Evolutionary conservation across 2,797 vertebrate species (phyloP), one percentile per base, ranked within the genome.

Genomic region (Leptodactylus fallax): DNA sequence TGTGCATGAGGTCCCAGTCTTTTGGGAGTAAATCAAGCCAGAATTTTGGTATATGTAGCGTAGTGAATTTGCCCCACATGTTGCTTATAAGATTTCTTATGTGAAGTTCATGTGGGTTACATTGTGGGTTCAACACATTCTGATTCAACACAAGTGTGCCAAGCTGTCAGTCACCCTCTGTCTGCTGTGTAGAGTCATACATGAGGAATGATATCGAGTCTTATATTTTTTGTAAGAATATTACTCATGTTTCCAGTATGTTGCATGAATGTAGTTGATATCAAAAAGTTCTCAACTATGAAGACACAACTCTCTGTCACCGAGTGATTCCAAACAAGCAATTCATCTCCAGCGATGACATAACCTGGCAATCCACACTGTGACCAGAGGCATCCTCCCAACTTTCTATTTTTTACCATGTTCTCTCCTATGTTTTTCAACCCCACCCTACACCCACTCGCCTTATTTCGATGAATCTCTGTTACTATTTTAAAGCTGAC

Each of bases 371-470:
- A 80, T 81, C 85, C 55, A 71, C 53, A 7, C 63, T 81, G 78
- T 47, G 67, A 81, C 67, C 55, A 87, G 79, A 87, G 47, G 85
- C 58, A 81, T 76, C 85, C 79, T 80, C 85, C 78, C 78, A 25
- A 79, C 67, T 87, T 87, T 87, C 85, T 87, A 81, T 87, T 81
- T 87, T 71, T 51, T 81, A 51, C 65, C 77, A 76, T 87, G 56
- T 74, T 65, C 77, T 76, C 36, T 61, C 25, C 72, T 36, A 85
- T 85, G 83, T 85, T 85, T 77, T 77, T 51, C 72, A 77, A 53
- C 83, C 83, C 83, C 83, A 85, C 83, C 83, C 65, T 55, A 86
- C 85, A 72, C 77, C 77, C 85, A 79, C 77, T 71, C 74, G 76
- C 76, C 74, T n/a, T 86, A 86, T 86, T 86, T 77, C 83, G 23